These are phyloP conservation scores for Clepsis dumicolana DNA, from an alignment of 2,888 invertebrate genomes.

Conservation along the genomic window DNA sequence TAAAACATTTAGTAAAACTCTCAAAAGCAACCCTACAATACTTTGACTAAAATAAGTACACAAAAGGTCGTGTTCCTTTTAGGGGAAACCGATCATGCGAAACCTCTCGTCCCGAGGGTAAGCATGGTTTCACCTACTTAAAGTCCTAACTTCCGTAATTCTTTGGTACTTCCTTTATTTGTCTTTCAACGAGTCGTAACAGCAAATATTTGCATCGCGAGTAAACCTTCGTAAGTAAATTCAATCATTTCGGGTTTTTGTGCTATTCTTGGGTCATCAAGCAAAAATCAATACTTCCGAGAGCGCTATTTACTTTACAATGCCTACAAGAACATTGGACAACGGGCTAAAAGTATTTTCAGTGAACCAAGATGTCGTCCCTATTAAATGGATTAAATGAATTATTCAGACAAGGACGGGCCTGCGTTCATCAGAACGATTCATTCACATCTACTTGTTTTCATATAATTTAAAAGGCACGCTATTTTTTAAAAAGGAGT, in stretches of 20 bases:
- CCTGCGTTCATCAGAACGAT: slow-evolving; percentile 58
- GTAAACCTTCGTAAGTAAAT: slow-evolving; percentile 9
- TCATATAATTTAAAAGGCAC: slow-evolving; percentile 49
- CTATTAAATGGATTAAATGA: slow-evolving; percentile 81
- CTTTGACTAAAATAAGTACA: slow-evolving; percentile 7
- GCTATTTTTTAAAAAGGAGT: slow-evolving; percentile 12
- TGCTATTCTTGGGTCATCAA: slow-evolving; percentile 12
- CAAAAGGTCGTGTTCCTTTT: slow-evolving; percentile 25
- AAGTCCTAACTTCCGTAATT: slow-evolving; percentile 29
- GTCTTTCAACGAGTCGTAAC: slow-evolving; percentile 18
- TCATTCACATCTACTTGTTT: slow-evolving; percentile 49
- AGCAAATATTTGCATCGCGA: slow-evolving; percentile 23
- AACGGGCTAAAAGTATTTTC: slow-evolving; percentile 50
- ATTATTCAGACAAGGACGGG: slow-evolving; percentile 74
- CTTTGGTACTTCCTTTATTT: slow-evolving; percentile 22
- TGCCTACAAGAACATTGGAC: slow-evolving; percentile 10
- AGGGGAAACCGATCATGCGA: slow-evolving; percentile 14
- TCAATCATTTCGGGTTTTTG: slow-evolving; percentile 13
- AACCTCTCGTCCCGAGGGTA: slow-evolving; percentile 4
- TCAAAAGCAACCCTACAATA: slow-evolving; percentile 8
- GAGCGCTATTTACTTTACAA: slow-evolving; percentile 24
- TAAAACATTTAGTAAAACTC: slow-evolving; percentile 9
- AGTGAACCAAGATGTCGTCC: slow-evolving; percentile 53
- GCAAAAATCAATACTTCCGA: slow-evolving; percentile 16
- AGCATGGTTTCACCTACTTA: slow-evolving; percentile 15